Conservation (phyloP, 2,888 invertebrate species). For the Physocephala rufipes region DNA sequence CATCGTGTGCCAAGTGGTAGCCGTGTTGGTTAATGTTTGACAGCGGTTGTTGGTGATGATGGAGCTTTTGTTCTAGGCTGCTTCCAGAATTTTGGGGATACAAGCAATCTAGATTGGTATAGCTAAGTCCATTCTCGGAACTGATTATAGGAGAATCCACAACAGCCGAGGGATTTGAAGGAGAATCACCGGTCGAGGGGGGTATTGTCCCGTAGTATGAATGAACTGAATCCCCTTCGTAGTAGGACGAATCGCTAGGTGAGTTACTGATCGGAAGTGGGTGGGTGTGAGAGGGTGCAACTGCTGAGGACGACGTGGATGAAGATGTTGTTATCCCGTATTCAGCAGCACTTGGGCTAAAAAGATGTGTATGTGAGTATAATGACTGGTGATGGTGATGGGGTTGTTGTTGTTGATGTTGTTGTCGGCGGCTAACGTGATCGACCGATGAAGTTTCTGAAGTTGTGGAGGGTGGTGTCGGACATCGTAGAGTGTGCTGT, state of each 20-base stretch:
- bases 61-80: slow-evolving; percentile 60
- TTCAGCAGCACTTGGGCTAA: slow-evolving; percentile 65
- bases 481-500: slow-evolving; percentile 45
- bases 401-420: slow-evolving; percentile 46
- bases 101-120: slow-evolving; percentile 86
- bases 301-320: slow-evolving; percentile 50
- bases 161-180: slow-evolving; percentile 53
- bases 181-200: slow-evolving; percentile 56
- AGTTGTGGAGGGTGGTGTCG: slow-evolving; percentile 16
- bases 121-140: slow-evolving; percentile 86
- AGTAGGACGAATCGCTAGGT: slow-evolving; percentile 62
- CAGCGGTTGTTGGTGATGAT: slow-evolving; percentile 38
- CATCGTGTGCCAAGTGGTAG: slow-evolving; percentile 47
- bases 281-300: slow-evolving; percentile 58
- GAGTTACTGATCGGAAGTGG: slow-evolving; percentile 58
- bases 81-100: slow-evolving; percentile 68
- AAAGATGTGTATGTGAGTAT: slow-evolving; percentile 64
- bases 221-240: slow-evolving; percentile 63
- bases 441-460: slow-evolving; percentile 43
- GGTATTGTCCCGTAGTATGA: slow-evolving; percentile 61
- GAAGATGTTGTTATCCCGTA: slow-evolving; percentile 63
- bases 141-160: slow-evolving; percentile 76
- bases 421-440: slow-evolving; percentile 43
- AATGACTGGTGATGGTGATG: slow-evolving; percentile 51
- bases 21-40: slow-evolving; percentile 42